Conservation (phyloP, 2,888 invertebrate species). For the Rotaria sp. region DNA sequence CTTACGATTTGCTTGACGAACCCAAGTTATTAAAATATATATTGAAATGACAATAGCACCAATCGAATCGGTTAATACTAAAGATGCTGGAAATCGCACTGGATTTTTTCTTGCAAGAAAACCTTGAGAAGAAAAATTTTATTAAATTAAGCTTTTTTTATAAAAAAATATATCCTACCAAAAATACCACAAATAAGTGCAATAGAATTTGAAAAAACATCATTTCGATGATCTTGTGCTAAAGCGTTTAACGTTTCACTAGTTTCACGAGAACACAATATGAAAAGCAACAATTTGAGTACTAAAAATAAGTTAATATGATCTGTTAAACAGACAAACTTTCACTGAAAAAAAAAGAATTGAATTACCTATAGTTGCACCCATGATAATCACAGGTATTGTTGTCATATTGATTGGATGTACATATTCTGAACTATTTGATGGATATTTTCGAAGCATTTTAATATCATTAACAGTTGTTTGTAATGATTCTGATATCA, state of each 20-base stretch:
- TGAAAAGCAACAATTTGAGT: constrained; percentile 48
- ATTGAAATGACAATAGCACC: constrained; percentile 57
- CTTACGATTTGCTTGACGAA: constrained; percentile 20
- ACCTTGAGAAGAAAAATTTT: not conserved
- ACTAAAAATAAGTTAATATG: constrained; percentile 44
- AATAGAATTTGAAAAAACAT: constrained; percentile 56
- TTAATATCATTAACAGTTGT: constrained; percentile 45
- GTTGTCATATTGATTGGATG: constrained; percentile 46
- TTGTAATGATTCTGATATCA: constrained; percentile 53
- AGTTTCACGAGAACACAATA: constrained; percentile 47
- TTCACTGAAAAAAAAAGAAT: not conserved
- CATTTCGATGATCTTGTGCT: constrained; percentile 58
- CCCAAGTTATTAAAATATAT: constrained; percentile 56
- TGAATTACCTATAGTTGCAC: not conserved
- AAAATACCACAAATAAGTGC: constrained; percentile 57
- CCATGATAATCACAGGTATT: constrained; percentile 47
- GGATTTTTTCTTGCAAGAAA: not conserved
- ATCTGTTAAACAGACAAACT: not conserved
- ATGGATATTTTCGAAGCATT: not conserved
- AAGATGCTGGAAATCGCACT: too few relatives aligned
- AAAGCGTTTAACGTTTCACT: constrained; percentile 53
- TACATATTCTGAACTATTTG: constrained; percentile 45
- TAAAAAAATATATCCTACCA: constrained; percentile 42
- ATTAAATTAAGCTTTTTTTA: not conserved
- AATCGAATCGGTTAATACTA: constrained; percentile 50